Base-by-base conservation (phyloP, 2,888 invertebrate species). In the Latrodectus hesperus region DNA sequence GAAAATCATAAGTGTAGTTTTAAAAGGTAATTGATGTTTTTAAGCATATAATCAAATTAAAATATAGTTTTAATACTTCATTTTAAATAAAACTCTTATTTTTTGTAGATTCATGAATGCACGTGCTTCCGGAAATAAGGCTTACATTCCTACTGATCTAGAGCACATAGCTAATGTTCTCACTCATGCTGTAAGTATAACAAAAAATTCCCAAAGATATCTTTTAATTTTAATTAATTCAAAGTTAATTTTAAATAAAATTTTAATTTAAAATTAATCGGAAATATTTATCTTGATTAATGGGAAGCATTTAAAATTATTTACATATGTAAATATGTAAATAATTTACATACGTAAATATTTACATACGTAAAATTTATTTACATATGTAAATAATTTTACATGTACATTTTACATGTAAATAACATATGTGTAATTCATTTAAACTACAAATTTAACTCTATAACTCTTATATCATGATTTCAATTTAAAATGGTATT, bases 101-200 rank as follows among this genome's bases (percentile, higher is more conserved):
- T 53, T 8, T 70, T 83, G 11, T 71, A 90, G 90, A 74, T 90
- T 83, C 65, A 91, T 91, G 90, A 91, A 91, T 72, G 80, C 88
- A 74, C 77, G 88, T 22, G 89, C 90, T 1, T 84, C 78, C 12
- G 89, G 90, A 38, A 90, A 90, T 67, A 88, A 95, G 92, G 96
- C 97, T 1, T 98, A 98, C 92, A 94, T 95, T 90, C 98, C 98
- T 71, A 97, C 98, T 14, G 93, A 96, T 93, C 94, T 97, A 90
- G 98, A 98, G 92, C 97, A 98, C 92, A 93, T 97, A 89, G 98
- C 98, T 73, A 98, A 98, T 93, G 96, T 98, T 73, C 93, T 97
- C 91, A 97, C 98, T 55, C 98, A 98, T 93, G 98, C 96, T 82
- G 94, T 94, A 91, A 92, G 93, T 91, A 84, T 70, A 12, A 38